Evolutionary conservation across 2,113 vertebrate species (phyloP), one percentile per base, ranked within the genome.

Genomic region (Amphiprion ocellaris): DNA sequence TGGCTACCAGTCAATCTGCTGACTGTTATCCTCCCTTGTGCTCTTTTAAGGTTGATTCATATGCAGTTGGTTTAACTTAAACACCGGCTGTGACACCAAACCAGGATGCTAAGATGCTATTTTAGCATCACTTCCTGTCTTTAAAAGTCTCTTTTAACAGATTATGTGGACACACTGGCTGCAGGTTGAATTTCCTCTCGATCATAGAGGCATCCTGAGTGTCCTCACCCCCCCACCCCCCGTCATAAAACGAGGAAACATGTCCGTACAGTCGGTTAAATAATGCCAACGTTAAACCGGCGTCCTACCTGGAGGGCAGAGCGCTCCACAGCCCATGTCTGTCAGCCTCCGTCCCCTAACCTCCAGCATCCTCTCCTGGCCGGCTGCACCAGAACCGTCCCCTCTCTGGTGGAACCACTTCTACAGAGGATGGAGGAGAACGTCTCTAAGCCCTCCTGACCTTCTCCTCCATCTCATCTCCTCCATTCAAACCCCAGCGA

Each of bases 251-350:
- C 2, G 30, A 65, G 65, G 52, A 67, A 15, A 30, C 8, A 8
- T 0, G 39, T 77, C 73, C n/a, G n/a, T 65, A 59, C 41, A 21
- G 50, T 72, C 23, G 69, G 28, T 37, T 83, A 19, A 83, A 83
- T 55, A 49, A 68, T 11, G 49, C 33, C 23, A 54, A 49, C 62
- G 54, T 54, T 73, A 63, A 76, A 83, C 65, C 33, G 66, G 37
- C 41, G 39, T 90, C 89, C 87, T 91, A 92, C 91, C 89, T 90
- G 86, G 85, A 84, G 85, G 90, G 81, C 92, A 91, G 76, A 92
- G 74, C 10, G 88, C 88, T 87, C 90, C 92, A 85, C 89, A 92
- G 78, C 89, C 90, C 90, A 92, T 90, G 64, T 83, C 87, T 83
- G 68, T 71, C 65, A 65, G 66, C 71, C 77, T 87, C 69, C 60